A percentile compares a stretch with the other conserved stretches of the same genome.
phyloP scores from a whole-genome alignment of 1,140 invertebrate species.

The Heliothis virescens region DNA sequence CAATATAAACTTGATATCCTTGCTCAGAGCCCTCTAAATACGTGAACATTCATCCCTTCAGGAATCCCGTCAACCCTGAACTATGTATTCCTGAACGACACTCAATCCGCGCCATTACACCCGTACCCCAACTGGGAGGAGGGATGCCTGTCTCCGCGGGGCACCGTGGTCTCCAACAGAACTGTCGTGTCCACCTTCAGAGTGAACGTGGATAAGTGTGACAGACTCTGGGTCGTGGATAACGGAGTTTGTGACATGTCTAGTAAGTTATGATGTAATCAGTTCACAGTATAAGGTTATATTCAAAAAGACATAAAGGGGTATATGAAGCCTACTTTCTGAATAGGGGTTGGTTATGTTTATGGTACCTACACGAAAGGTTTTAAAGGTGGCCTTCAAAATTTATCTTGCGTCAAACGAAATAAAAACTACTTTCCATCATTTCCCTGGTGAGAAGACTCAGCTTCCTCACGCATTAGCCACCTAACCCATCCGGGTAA shows the following conservation, averaged over 20 bases:
- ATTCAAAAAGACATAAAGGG: neutral
- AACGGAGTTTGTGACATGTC: constrained; percentile 88
- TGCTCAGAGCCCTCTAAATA: too few species aligned
- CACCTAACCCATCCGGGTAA: too few species aligned
- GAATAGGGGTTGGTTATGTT: too few species aligned
- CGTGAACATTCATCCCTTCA: constrained; percentile 17
- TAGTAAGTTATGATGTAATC: constrained; percentile 63
- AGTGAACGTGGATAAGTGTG: constrained; percentile 88
- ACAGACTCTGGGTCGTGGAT: constrained; percentile 89
- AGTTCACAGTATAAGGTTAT: too few species aligned
- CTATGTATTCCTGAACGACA: constrained; percentile 81
- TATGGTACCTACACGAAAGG: too few species aligned
- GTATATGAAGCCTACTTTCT: too few species aligned
- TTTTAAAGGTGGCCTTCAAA: too few species aligned
- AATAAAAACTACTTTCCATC: too few species aligned
- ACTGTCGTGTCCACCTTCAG: constrained; percentile 86
- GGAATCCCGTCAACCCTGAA: constrained; percentile 85
- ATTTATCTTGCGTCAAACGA: too few species aligned
- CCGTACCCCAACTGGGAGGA: constrained; percentile 91
- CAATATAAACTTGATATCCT: too few species aligned
- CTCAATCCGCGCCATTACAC: constrained; percentile 87
- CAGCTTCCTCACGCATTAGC: too few species aligned
- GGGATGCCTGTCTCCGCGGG: constrained; percentile 85
- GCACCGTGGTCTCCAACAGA: constrained; percentile 63
- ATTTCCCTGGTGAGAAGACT: too few species aligned